Evolutionary conservation across 2,888 invertebrate genomes (phyloP), one percentile per base, ranked within the genome.

Genomic region (Epinotia brunnichana): DNA sequence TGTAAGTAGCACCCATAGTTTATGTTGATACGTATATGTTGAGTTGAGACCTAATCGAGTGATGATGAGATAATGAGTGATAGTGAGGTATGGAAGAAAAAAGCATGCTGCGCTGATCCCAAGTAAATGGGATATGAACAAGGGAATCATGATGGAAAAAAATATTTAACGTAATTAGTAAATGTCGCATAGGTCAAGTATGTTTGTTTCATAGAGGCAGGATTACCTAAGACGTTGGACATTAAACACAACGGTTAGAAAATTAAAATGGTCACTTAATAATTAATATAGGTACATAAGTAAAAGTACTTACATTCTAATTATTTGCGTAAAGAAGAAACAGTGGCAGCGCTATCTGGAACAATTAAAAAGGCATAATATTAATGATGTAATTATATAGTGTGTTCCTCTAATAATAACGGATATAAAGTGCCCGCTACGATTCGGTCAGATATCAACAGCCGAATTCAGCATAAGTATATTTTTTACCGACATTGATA

Each of bases 291-390:
- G 7, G 15, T 56, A 13, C n/a, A 57, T 21, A 57, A 5, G n/a
- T 29, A 59, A 39, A 44, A 62, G 51, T 44, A 66, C 70, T 71
- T 66, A 71, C 70, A 53, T 41, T 66, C 41, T 39, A 21, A 39
- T 64, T 64, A 41, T 10, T 51, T 39, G 64, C 64, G 64, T 64
- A 39, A 53, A 53, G 44, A 53, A 59, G 35, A 59, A 39, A 60
- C 17, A 29, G 39, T 48, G 48, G 48, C 59, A 44, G 60, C 60
- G 71, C 53, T 53, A 72, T 72, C 72, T 72, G 72, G 61, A 72
- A 72, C 67, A 72, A 68, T 7, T 54, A 59, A 59, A 15, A 53
- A 56, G 29, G 24, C 29, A 29, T n/a, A 9, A 9, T 2, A n/a
- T 48, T 48, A n/a, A 48, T n/a, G 5, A 44, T 15, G 9, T 9